Percentiles rank a stretch among this genome's conserved stretches.
Conservation (phyloP, 2,888 invertebrate genomes). For the Metacarcinus magister region DNA sequence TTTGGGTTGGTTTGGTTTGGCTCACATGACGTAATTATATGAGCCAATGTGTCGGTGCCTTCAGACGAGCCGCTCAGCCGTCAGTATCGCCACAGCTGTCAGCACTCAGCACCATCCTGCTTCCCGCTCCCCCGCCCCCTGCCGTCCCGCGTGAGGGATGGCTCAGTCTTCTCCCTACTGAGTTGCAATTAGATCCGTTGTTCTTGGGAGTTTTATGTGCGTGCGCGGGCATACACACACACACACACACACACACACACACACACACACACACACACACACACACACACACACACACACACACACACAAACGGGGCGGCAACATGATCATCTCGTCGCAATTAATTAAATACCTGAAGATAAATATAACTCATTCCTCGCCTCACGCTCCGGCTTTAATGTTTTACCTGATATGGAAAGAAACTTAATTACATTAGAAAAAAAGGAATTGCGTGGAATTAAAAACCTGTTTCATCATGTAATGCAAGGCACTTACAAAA, state of each 20-base stretch:
- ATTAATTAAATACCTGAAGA: constrained; percentile 11
- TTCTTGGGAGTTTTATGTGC: neutral
- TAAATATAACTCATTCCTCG: neutral
- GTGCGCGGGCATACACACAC: neutral
- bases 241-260: constrained; percentile 14
- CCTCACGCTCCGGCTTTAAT: neutral
- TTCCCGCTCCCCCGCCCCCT: neutral
- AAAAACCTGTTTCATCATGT: neutral
- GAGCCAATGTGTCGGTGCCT: neutral
- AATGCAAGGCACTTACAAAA: neutral
- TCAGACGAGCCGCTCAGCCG: neutral
- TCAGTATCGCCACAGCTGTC: neutral
- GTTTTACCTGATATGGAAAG: neutral
- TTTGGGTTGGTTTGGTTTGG: neutral
- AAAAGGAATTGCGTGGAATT: neutral
- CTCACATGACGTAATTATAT: neutral
- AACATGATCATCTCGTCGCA: neutral
- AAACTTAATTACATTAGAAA: neutral
- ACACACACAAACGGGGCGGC: neutral
- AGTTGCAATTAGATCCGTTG: neutral
- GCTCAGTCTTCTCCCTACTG: neutral
- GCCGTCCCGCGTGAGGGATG: neutral
- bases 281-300: constrained; percentile 15
- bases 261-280: neutral
- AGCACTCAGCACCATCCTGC: neutral